These are phyloP conservation scores for Channa maculata DNA, from an alignment of 2,113 vertebrate genomes.

Conservation along the genomic window DNA sequence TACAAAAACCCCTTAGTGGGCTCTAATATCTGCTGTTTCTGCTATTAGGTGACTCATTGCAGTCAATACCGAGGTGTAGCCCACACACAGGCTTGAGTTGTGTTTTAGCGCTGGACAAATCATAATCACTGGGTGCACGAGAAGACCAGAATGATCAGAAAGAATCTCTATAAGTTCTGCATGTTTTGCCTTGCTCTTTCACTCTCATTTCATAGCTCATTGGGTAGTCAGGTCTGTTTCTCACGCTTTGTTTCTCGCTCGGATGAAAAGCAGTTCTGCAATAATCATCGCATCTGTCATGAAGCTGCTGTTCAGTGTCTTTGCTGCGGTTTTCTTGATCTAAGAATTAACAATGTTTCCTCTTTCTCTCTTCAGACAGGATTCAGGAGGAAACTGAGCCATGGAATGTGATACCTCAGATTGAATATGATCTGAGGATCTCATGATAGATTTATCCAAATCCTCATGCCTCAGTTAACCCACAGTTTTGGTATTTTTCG, in stretches of 20 bases:
- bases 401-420: neutral
- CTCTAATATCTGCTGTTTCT: conserved; percentile 66
- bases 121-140: conserved; percentile 45
- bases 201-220: conserved; percentile 16
- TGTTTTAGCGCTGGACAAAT: conserved; percentile 51
- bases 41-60: conserved; percentile 71
- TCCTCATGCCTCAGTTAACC: conserved; percentile 50
- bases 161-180: conserved; percentile 29
- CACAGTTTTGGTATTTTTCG: conserved; percentile 41
- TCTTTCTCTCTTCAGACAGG: conserved; percentile 25
- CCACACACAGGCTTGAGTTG: conserved; percentile 52
- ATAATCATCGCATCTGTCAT: conserved; percentile 76
- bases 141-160: conserved; percentile 13
- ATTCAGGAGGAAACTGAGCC: conserved; percentile 29
- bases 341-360: conserved; percentile 34
- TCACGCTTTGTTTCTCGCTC: conserved; percentile 29
- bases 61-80: conserved; percentile 59
- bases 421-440: conserved; percentile 19
- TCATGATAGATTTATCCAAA: too few relatives aligned
- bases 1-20: conserved; percentile 50
- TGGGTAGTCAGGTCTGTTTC: conserved; percentile 30
- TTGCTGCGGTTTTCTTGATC: conserved; percentile 59
- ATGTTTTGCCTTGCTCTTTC: conserved; percentile 10
- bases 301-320: conserved; percentile 67
- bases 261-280: conserved; percentile 62